Conservation (phyloP, 2,113 vertebrate species). For the Neogobius melanostomus region DNA sequence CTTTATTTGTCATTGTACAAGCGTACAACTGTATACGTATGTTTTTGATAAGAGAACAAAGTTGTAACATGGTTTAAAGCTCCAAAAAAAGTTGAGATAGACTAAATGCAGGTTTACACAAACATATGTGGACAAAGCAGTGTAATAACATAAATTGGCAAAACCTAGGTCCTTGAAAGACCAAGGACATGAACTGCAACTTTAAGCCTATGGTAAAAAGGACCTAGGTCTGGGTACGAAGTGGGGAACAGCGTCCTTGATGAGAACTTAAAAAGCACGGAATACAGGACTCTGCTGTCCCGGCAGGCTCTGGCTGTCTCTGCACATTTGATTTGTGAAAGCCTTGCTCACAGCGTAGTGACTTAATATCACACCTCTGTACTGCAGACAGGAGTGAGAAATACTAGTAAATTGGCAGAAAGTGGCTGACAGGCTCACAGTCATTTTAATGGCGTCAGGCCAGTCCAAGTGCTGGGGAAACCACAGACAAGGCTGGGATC, state of each 20-base stretch:
- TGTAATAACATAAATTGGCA: no score
- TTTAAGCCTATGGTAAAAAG: slow-evolving; percentile 28
- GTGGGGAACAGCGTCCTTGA: slow-evolving; percentile 26
- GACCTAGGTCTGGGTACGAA: neutral
- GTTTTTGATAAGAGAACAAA: no score
- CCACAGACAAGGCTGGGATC: neutral
- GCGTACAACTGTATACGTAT: no score
- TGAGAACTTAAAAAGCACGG: slow-evolving; percentile 21
- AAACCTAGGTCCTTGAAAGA: neutral
- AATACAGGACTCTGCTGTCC: slow-evolving; percentile 30
- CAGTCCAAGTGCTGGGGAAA: slow-evolving; percentile 19
- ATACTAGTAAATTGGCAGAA: slow-evolving; percentile 39
- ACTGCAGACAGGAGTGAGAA: slow-evolving; percentile 22
- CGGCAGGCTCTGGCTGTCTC: slow-evolving; percentile 28
- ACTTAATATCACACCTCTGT: slow-evolving; percentile 40
- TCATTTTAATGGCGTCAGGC: slow-evolving; percentile 23
- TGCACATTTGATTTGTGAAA: slow-evolving; percentile 43
- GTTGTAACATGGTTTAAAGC: no score
- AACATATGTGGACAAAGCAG: no score
- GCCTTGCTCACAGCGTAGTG: slow-evolving; percentile 20
- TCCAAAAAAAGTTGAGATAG: no score
- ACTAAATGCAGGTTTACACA: no score
- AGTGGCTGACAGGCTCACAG: slow-evolving; percentile 17
- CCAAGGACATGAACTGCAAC: slow-evolving; percentile 18
- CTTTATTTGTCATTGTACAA: no score